Percentiles rank a stretch among this genome's conserved stretches.
Evolutionary conservation across 1,140 invertebrate species (phyloP).

Genomic region (Phthorimaea operculella): DNA sequence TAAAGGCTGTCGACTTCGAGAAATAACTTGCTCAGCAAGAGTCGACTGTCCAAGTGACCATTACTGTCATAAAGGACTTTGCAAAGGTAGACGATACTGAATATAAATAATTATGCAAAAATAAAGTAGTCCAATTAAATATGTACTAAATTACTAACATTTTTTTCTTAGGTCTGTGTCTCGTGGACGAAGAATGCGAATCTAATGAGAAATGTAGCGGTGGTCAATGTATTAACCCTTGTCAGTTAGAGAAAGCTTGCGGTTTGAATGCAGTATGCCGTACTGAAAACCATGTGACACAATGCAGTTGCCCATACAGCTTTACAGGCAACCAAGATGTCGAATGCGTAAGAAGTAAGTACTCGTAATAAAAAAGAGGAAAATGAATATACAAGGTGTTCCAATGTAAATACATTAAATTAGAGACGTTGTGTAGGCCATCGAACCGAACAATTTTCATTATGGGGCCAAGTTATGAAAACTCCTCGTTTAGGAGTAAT

Average conservation of each 20-base stretch:
- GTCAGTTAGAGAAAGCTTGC: slow-evolving; percentile 79
- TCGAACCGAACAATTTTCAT: too few species aligned
- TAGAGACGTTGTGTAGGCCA: too few species aligned
- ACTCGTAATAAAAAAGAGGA: too few species aligned
- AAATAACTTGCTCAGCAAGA: slow-evolving; percentile 76
- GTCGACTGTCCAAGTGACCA: slow-evolving; percentile 80
- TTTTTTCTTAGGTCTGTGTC: slow-evolving; percentile 76
- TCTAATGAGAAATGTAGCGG: slow-evolving; percentile 81
- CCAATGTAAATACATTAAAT: too few species aligned
- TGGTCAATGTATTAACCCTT: slow-evolving; percentile 88
- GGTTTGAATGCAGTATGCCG: slow-evolving; percentile 90
- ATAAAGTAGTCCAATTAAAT: neutral
- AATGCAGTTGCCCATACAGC: slow-evolving; percentile 83
- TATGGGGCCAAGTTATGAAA: too few species aligned
- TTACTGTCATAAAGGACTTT: slow-evolving; percentile 84
- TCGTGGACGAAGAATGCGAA: slow-evolving; percentile 83
- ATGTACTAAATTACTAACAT: neutral
- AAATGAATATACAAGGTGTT: too few species aligned
- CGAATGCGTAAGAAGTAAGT: slow-evolving; percentile 86
- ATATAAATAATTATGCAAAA: neutral
- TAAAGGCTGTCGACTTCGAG: slow-evolving; percentile 81
- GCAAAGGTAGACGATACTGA: slow-evolving; percentile 74
- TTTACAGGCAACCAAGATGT: slow-evolving; percentile 88
- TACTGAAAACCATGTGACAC: slow-evolving; percentile 79
- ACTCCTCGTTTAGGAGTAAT: too few species aligned